Conservation (phyloP, 1,140 invertebrate species). For the Sesamia nonagrioides region DNA sequence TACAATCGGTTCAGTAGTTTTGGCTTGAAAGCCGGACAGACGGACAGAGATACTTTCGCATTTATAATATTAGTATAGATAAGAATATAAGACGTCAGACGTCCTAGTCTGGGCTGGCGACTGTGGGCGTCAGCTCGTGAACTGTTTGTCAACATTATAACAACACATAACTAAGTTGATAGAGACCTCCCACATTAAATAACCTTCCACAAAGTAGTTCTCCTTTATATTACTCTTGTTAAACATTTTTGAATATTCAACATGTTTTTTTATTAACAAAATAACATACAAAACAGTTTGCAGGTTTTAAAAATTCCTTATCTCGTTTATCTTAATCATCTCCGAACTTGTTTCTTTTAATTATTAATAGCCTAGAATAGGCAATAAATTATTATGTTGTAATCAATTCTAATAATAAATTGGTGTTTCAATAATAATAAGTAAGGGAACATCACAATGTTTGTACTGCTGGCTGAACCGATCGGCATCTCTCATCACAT, state of each 20-base stretch:
- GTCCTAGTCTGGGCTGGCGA: no score
- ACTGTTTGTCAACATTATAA: no score
- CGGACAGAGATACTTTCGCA: no score
- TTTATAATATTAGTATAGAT: no score
- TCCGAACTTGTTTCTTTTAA: slow-evolving; percentile 3
- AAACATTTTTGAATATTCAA: neutral
- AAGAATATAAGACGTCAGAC: no score
- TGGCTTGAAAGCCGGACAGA: no score
- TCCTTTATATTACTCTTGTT: neutral
- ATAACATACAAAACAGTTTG: neutral
- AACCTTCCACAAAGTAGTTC: no score
- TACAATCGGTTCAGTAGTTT: no score
- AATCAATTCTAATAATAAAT: neutral
- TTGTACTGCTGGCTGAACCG: neutral
- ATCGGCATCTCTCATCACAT: neutral
- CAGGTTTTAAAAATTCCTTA: neutral
- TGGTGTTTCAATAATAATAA: neutral
- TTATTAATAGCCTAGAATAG: neutral
- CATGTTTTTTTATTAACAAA: neutral
- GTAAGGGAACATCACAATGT: neutral
- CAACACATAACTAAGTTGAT: no score
- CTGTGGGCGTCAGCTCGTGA: no score
- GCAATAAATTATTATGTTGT: neutral
- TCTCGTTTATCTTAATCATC: neutral
- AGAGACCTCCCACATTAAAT: no score